Percentiles rank a stretch among this genome's conserved stretches.
These are phyloP conservation scores for Cantharis flavilabris DNA, from an alignment of 2,888 invertebrate species.

Conservation along the genomic window DNA sequence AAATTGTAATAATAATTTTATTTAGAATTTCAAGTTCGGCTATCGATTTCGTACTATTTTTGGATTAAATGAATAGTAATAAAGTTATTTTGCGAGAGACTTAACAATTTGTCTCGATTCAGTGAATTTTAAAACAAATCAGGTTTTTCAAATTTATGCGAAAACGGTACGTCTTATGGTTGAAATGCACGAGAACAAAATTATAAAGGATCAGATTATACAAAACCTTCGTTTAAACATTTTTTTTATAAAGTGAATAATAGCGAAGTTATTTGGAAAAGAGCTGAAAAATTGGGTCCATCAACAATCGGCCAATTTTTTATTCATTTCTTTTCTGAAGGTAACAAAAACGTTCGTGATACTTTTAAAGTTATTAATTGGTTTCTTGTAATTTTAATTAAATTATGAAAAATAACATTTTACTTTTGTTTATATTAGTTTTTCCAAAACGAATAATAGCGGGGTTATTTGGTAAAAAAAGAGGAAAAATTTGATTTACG, in stretches of 20 bases:
- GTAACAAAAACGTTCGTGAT: too few species aligned
- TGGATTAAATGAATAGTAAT: too few species aligned
- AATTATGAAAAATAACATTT: neutral
- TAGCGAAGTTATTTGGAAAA: neutral
- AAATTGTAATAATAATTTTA: too few species aligned
- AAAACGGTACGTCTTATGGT: neutral
- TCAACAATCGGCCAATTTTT: neutral
- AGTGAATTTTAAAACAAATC: neutral
- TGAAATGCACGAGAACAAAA: neutral
- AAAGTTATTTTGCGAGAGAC: neutral
- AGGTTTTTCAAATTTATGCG: neutral
- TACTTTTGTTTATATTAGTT: neutral
- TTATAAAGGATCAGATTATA: neutral
- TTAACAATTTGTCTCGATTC: neutral
- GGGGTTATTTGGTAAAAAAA: neutral
- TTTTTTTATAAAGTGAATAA: neutral
- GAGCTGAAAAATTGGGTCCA: neutral
- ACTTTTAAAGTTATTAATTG: too few species aligned
- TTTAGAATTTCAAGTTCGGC: too few species aligned
- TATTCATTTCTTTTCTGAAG: neutral
- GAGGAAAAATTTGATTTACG: neutral
- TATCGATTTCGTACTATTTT: too few species aligned
- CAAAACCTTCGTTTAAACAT: neutral
- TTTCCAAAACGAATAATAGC: neutral
- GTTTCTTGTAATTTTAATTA: too few species aligned